Percentiles rank a stretch among this genome's conserved stretches.
Evolutionary conservation across 2,113 vertebrate genomes (phyloP).

Genomic region (Turdus rufiventris): DNA sequence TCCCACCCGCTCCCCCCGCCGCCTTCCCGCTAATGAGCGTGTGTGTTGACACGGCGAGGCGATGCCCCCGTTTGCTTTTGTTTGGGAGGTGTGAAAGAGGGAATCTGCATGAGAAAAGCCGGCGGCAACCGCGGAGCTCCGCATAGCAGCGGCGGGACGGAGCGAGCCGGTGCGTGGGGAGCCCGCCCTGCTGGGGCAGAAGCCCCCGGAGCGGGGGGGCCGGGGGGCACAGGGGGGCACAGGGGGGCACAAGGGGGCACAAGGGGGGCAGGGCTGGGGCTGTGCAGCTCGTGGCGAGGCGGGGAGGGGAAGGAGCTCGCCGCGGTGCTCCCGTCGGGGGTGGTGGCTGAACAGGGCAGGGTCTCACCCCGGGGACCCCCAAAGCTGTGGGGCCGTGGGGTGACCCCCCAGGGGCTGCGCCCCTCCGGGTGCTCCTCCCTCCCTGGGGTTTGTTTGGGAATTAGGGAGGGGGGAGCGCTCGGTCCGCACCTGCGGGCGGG

Average conservation of each 20-base stretch:
- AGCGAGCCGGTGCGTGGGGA: conserved; percentile 33
- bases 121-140: conserved; percentile 5
- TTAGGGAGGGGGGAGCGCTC: background rate
- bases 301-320: background rate
- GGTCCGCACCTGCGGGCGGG: background rate
- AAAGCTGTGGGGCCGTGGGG: background rate
- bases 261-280: background rate
- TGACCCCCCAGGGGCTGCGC: background rate
- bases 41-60: conserved; percentile 77
- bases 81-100: conserved; percentile 81
- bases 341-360: background rate
- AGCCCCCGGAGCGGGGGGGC: background rate
- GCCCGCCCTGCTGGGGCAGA: background rate
- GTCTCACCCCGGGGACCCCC: background rate
- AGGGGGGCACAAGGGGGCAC: background rate
- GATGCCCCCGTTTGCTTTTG: conserved; percentile 80
- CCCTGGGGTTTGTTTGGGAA: background rate
- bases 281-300: background rate
- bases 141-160: background rate
- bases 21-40: conserved; percentile 69
- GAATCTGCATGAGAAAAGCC: conserved; percentile 71
- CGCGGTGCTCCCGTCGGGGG: background rate
- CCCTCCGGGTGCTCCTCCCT: background rate
- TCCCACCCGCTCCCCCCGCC: background rate
- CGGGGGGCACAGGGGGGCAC: background rate